A percentile compares a stretch with the other conserved stretches of the same genome.
These are phyloP conservation scores for Halichoerus grypus DNA, from an alignment of 2,113 vertebrate genomes.

Conservation along the genomic window DNA sequence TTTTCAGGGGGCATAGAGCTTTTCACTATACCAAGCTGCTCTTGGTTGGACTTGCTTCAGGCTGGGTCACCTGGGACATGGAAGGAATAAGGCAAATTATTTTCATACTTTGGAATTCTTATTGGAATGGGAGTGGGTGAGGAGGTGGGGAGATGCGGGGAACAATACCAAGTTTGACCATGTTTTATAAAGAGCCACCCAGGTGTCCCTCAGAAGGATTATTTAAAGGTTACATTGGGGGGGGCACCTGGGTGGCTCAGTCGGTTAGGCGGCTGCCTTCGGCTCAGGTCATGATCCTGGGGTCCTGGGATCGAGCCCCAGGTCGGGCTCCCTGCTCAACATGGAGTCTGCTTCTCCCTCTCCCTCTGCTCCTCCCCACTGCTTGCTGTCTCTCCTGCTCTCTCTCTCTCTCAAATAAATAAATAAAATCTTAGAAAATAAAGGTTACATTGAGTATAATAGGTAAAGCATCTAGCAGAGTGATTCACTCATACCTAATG, in stretches of 20 bases:
- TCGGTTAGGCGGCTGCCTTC: no score
- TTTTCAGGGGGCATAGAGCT: background rate
- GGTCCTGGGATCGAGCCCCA: no score
- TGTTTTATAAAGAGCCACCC: background rate
- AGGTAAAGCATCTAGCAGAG: background rate
- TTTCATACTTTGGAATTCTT: background rate
- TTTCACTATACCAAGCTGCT: background rate
- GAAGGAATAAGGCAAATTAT: background rate
- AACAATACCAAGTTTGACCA: background rate
- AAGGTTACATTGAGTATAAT: background rate
- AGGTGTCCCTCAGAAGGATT: no score
- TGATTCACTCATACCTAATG: background rate
- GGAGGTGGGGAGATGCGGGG: rapidly evolving
- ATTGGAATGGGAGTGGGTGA: rapidly evolving
- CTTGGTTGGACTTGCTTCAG: background rate
- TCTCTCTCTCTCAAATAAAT: no score
- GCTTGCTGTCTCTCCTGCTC: no score
- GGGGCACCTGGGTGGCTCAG: no score
- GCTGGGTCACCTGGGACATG: background rate
- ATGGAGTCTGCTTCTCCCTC: no score
- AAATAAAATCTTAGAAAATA: no score
- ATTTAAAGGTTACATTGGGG: no score
- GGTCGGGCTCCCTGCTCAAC: no score
- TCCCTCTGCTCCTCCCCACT: no score
- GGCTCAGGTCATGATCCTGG: no score